Conservation (phyloP, 2,113 vertebrate species). For the Myotis lucifugus region DNA sequence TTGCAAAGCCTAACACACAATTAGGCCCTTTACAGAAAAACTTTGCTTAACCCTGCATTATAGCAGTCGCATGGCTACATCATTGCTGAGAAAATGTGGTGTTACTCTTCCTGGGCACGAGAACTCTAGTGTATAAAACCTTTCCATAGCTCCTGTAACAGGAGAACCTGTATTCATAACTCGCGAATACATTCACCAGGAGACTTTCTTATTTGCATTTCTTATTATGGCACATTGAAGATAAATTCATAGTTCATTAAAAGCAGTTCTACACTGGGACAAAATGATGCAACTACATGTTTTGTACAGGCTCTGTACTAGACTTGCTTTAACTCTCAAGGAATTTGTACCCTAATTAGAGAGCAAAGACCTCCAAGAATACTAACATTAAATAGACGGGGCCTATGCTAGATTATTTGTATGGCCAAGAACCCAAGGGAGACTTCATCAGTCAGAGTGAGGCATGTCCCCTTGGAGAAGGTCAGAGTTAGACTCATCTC, state of each 20-base stretch:
- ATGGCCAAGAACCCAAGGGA: neutral
- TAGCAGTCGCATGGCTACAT: neutral
- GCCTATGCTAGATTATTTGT: neutral
- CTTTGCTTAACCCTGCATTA: neutral
- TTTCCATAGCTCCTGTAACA: neutral
- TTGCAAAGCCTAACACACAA: neutral
- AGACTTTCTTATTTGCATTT: neutral
- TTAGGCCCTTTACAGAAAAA: neutral
- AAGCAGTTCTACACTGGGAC: neutral
- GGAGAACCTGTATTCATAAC: neutral
- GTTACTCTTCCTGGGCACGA: neutral
- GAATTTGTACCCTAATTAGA: slow-evolving; percentile 2
- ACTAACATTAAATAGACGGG: neutral
- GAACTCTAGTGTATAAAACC: neutral
- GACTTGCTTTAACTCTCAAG: neutral
- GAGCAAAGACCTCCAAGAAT: neutral
- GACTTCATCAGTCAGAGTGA: neutral
- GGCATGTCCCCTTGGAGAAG: neutral
- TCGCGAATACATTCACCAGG: neutral
- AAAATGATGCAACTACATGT: neutral
- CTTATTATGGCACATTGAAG: neutral
- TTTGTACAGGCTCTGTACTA: neutral
- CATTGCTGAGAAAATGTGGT: neutral
- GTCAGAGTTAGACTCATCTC: neutral
- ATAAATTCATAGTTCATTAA: neutral